These are phyloP conservation scores for Odontocolon sp. DNA, from an alignment of 2,888 invertebrate species.

Conservation along the genomic window DNA sequence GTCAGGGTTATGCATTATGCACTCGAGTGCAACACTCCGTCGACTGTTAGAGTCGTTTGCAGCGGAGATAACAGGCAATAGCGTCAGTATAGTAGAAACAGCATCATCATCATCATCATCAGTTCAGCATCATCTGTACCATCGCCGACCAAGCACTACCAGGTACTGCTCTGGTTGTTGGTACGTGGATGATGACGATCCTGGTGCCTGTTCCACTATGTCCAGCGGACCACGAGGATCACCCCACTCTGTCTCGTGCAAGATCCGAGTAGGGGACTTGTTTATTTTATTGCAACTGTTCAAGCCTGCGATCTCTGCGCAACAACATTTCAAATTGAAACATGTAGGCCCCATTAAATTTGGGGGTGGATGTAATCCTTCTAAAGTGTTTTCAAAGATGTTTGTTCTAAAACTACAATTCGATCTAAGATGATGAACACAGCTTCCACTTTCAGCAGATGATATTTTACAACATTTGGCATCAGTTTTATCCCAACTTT, in stretches of 20 bases:
- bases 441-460: too few relatives aligned
- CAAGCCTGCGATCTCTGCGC: too few relatives aligned
- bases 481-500: too few relatives aligned
- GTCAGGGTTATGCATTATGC: conserved; percentile 56
- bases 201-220: conserved; percentile 35
- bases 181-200: conserved; percentile 34
- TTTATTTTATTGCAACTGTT: too few relatives aligned
- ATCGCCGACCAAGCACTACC: conserved; percentile 5
- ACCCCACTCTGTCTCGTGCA: neutral
- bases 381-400: too few relatives aligned
- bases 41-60: conserved; percentile 61
- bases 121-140: conserved; percentile 40
- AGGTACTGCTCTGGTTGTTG: conserved; percentile 10
- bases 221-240: conserved; percentile 7
- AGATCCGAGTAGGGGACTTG: too few relatives aligned
- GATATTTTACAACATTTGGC: too few relatives aligned
- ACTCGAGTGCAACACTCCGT: conserved; percentile 60
- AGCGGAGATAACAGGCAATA: conserved; percentile 42
- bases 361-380: too few relatives aligned
- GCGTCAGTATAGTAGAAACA: conserved; percentile 34
- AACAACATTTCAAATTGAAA: too few relatives aligned
- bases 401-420: too few relatives aligned
- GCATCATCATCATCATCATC: conserved; percentile 36
- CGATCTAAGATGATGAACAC: too few relatives aligned
- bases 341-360: too few relatives aligned